phyloP scores from a whole-genome alignment of 2,113 vertebrate genomes.

The Triplophysa siluroides region DNA sequence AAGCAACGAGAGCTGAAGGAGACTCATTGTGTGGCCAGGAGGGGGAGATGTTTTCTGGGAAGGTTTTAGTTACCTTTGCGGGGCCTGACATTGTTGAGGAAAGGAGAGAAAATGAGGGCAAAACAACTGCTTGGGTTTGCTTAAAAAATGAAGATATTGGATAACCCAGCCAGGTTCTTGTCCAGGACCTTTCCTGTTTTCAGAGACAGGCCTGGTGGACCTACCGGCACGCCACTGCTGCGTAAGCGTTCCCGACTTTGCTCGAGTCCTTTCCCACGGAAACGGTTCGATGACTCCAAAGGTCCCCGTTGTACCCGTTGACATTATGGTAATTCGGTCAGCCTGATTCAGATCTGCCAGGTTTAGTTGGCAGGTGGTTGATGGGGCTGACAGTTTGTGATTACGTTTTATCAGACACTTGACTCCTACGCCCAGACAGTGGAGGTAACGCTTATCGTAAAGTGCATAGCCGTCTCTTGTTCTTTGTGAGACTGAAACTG shows the following conservation, averaged over 20 bases:
- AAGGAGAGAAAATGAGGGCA: conserved; percentile 61
- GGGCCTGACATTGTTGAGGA: conserved; percentile 66
- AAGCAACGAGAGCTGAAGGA: conserved; percentile 66
- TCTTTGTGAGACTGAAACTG: conserved; percentile 46
- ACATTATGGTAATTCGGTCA: conserved; percentile 47
- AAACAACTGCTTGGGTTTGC: conserved; percentile 63
- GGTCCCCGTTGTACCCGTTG: conserved; percentile 39
- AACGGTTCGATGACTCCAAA: conserved; percentile 43
- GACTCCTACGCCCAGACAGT: conserved; percentile 50
- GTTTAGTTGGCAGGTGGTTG: conserved; percentile 43
- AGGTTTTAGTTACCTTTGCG: conserved; percentile 76
- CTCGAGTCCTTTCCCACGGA: conserved; percentile 67
- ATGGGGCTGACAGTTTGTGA: conserved; percentile 45
- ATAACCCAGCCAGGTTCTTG: conserved; percentile 65
- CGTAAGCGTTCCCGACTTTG: conserved; percentile 56
- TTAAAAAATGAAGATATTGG: conserved; percentile 68
- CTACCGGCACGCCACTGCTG: conserved; percentile 45
- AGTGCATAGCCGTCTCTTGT: conserved; percentile 46
- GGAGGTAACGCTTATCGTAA: conserved; percentile 37
- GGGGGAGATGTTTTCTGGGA: conserved; percentile 65
- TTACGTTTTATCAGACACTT: conserved; percentile 48
- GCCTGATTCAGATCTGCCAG: conserved; percentile 45
- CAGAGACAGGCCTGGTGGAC: conserved; percentile 70
- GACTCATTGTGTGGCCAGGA: conserved; percentile 68
- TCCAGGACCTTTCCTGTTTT: conserved; percentile 64